A percentile compares a stretch with the other conserved stretches of the same genome.
These are phyloP conservation scores for Sinohyriopsis cumingii DNA, from an alignment of 2,888 invertebrate genomes.

Conservation along the genomic window DNA sequence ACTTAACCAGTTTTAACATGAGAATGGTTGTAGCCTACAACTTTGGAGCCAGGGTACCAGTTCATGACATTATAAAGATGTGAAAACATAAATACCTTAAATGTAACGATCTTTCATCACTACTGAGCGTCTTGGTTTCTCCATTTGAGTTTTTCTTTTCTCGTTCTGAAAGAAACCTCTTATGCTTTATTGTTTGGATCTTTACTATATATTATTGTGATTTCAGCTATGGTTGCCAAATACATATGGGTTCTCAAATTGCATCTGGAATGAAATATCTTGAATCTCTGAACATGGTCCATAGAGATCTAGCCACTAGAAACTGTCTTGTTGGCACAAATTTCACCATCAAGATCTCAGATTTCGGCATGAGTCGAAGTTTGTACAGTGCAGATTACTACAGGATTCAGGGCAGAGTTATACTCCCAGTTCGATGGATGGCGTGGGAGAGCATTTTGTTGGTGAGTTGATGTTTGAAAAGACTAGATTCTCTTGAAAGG, in stretches of 20 bases:
- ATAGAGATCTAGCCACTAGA: constrained; percentile 89
- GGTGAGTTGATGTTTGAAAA: constrained; percentile 51
- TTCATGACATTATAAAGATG: too few species aligned
- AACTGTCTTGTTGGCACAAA: constrained; percentile 89
- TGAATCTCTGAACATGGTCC: constrained; percentile 90
- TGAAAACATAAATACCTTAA: too few species aligned
- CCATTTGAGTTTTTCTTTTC: background rate
- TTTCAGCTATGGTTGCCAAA: constrained; percentile 85
- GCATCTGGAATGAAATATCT: constrained; percentile 93
- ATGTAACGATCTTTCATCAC: too few species aligned
- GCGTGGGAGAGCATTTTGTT: constrained; percentile 87
- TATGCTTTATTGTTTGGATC: background rate
- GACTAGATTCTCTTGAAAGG: background rate
- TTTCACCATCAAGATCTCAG: constrained; percentile 76
- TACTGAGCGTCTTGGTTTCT: too few species aligned
- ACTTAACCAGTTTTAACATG: too few species aligned
- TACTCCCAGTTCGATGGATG: constrained; percentile 91
- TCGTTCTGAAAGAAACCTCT: background rate
- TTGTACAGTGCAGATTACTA: constrained; percentile 82
- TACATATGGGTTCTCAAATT: constrained; percentile 88
- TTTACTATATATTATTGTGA: constrained; percentile 17
- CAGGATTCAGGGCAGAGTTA: constrained; percentile 84
- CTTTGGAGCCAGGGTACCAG: too few species aligned
- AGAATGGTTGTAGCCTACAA: too few species aligned
- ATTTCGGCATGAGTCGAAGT: constrained; percentile 71